phyloP scores from a whole-genome alignment of 2,113 vertebrate species.

The Mormyrus lacerda region DNA sequence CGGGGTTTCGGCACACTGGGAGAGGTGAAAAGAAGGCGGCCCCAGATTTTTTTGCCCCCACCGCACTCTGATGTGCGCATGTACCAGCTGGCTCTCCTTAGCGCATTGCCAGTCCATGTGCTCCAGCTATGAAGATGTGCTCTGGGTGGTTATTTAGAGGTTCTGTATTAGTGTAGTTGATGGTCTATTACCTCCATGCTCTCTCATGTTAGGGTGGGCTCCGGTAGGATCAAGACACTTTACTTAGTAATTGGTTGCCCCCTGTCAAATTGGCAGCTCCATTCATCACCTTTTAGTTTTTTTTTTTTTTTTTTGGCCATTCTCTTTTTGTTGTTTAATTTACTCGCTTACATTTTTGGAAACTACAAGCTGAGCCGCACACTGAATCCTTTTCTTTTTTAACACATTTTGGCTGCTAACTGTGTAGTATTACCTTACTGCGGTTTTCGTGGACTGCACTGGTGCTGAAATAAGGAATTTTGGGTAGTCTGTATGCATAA shows the following conservation, averaged over 20 bases:
- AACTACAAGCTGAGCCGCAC: neutral
- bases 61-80: slow-evolving; percentile 15
- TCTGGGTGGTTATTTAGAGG: slow-evolving; percentile 31
- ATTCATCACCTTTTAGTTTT: slow-evolving; percentile 33
- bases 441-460: neutral
- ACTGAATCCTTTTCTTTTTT: neutral
- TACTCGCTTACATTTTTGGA: neutral
- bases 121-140: slow-evolving; percentile 30
- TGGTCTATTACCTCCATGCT: slow-evolving; percentile 32
- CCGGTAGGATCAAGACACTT: slow-evolving; percentile 48
- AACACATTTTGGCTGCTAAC: neutral
- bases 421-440: neutral
- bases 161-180: slow-evolving; percentile 23
- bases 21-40: neutral
- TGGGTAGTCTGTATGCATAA: slow-evolving; percentile 6
- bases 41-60: neutral
- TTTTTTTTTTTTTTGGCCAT: slow-evolving; percentile 27
- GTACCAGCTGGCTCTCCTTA: slow-evolving; percentile 13
- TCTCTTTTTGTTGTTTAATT: slow-evolving; percentile 26
- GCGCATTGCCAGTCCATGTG: slow-evolving; percentile 40
- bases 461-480: neutral
- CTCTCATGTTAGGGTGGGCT: slow-evolving; percentile 54
- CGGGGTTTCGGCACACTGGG: neutral
- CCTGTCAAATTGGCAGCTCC: slow-evolving; percentile 47
- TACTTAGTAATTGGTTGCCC: slow-evolving; percentile 56